phyloP scores from a whole-genome alignment of 2,113 vertebrate species.

The Petrocephalus zakoni region DNA sequence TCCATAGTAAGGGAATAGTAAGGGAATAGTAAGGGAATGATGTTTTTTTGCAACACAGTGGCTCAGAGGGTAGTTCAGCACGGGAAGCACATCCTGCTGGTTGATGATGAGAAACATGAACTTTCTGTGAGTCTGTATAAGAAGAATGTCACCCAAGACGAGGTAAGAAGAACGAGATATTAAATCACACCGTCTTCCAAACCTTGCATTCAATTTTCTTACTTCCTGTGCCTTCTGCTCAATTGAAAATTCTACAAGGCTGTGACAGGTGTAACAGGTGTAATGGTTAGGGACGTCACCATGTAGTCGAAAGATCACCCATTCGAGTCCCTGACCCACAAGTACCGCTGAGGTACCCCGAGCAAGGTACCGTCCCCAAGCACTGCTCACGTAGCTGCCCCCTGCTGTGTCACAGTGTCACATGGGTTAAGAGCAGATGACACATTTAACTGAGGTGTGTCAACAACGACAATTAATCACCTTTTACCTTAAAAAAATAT shows the following conservation, averaged over 20 bases:
- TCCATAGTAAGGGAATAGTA: conserved; percentile 20
- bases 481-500: not conserved
- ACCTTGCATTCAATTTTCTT: not conserved
- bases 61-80: conserved; percentile 55
- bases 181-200: not conserved
- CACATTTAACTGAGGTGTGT: no score
- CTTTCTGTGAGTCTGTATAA: conserved; percentile 48
- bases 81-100: conserved; percentile 52
- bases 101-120: conserved; percentile 55
- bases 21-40: conserved; percentile 27
- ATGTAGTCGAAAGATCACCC: no score
- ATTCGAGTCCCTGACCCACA: no score
- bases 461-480: no score
- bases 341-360: no score
- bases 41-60: conserved; percentile 60
- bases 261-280: not conserved
- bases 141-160: conserved; percentile 50
- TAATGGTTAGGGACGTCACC: no score
- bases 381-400: no score
- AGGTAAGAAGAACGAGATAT: conserved; percentile 50
- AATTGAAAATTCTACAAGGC: not conserved
- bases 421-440: no score
- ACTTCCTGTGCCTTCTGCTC: not conserved
- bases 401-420: no score
- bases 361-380: no score